These are phyloP conservation scores for Cryptus armator DNA, from an alignment of 2,888 invertebrate genomes.

Conservation along the genomic window DNA sequence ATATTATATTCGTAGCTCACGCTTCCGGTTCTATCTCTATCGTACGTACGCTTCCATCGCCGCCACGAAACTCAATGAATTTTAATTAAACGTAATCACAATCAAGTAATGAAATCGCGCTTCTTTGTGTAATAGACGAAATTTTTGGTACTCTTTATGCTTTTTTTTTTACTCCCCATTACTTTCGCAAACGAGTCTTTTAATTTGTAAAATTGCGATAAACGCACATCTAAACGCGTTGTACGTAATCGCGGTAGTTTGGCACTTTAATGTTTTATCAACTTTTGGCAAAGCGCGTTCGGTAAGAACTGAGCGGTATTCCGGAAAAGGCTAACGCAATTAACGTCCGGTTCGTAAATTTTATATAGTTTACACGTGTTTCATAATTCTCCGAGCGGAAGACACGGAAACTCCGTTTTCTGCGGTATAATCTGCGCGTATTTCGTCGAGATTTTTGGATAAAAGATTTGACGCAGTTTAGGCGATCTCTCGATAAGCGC, in stretches of 20 bases:
- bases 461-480: constrained; percentile 30
- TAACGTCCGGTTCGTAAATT: constrained; percentile 52
- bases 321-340: constrained; percentile 44
- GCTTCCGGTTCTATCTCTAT: not conserved
- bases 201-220: no score
- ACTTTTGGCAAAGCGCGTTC: not conserved
- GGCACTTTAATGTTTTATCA: not conserved
- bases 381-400: constrained; percentile 55
- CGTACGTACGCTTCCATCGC: not conserved
- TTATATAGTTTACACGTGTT: constrained; percentile 46
- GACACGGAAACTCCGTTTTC: constrained; percentile 7
- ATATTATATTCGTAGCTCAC: not conserved
- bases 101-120: constrained; percentile 55
- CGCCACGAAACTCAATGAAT: constrained; percentile 37
- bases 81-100: constrained; percentile 58
- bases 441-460: constrained; percentile 27
- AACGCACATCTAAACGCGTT: no score
- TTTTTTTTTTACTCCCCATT: not conserved
- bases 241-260: no score
- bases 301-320: not conserved
- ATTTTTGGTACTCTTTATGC: constrained; percentile 36
- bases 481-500: constrained; percentile 4
- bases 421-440: not conserved
- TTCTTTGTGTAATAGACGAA: constrained; percentile 6
- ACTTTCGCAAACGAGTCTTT: not conserved